Percentiles rank a stretch among this genome's conserved stretches.
These are phyloP conservation scores for Fissipunctia ypsillon DNA, from an alignment of 2,888 invertebrate genomes.

Conservation along the genomic window DNA sequence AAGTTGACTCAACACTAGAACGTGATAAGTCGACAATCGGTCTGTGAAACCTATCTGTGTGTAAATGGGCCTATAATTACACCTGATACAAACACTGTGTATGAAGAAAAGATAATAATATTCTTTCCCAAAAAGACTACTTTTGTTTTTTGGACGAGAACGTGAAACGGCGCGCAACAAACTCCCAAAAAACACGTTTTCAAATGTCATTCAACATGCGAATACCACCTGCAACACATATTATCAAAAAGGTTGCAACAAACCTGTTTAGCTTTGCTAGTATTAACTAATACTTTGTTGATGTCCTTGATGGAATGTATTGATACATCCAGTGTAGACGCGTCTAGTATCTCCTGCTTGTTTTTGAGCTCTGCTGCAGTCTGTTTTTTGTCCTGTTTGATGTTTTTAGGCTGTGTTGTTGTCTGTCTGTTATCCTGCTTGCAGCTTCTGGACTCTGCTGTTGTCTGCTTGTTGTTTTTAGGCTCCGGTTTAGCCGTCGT, in stretches of 20 bases:
- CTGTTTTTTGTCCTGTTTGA: conserved; percentile 3
- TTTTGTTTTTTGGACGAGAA: too few relatives aligned
- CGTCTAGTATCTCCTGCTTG: conserved; percentile 69
- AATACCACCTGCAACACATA: not conserved
- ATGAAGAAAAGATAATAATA: too few relatives aligned
- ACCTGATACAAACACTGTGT: too few relatives aligned
- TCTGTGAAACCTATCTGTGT: too few relatives aligned
- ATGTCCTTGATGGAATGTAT: conserved; percentile 87
- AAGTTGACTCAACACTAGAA: too few relatives aligned
- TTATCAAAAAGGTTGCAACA: conserved; percentile 25
- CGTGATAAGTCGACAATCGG: too few relatives aligned
- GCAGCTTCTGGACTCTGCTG: conserved; percentile 60
- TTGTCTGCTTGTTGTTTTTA: conserved; percentile 66
- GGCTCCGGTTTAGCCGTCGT: conserved; percentile 40
- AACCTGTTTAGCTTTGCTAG: conserved; percentile 78
- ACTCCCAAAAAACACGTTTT: not conserved
- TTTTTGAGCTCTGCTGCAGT: not conserved
- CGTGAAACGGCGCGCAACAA: too few relatives aligned
- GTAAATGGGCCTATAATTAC: too few relatives aligned
- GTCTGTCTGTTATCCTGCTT: conserved; percentile 56
- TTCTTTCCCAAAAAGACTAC: too few relatives aligned
- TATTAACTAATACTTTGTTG: conserved; percentile 77
- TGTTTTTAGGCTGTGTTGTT: not conserved
- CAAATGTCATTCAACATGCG: not conserved
- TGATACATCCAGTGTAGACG: conserved; percentile 84